Evolutionary conservation across 1,140 invertebrate species (phyloP), one percentile per base, ranked within the genome.

Genomic region (Platyscapa corneri): DNA sequence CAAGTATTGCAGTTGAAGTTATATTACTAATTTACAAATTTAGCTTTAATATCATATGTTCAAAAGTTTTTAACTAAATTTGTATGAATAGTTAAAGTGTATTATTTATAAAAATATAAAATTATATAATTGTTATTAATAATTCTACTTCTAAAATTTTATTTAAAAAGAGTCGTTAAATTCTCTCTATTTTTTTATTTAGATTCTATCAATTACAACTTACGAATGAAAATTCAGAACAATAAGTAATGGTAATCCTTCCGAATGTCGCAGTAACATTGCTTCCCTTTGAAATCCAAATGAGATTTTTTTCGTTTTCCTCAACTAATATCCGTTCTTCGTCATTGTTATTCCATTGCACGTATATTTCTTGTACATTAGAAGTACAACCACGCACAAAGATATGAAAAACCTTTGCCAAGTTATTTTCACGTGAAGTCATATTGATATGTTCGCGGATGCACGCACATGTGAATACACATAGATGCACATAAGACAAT

Each of bases 321-420:
- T 20, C 20, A 34, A 8, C 42, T 10, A 64, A 42, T 65, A 46
- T 39, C 56, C 37, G 53, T 14, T 82, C 32, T 82, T 23, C 32
- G 23, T 39, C 81, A 82, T 82, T 82, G 81, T 82, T 75, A 60
- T 16, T 39, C 81, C 14, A 30, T 75, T 12, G 67, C 42, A 32
- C 46, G 30, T 70, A 23, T 49, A 49, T 53, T 72, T 27, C 0
- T n/a, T 7, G 42, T 27, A 6, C 67, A 6, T 20, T 39, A 65
- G 27, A 16, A 49, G 6, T 49, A 23, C 72, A 14, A 27, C 32
- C 16, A 75, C 34, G 16, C 3, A 70, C 18, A 20, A 2, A 32
- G 10, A 70, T 60, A 27, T 60, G 23, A 60, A 20, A 60, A 60
- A 60, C 56, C 27, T 60, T 60, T 3, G 3, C 56, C 23, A 60